Evolutionary conservation across 2,113 vertebrate genomes (phyloP).

Genomic region (crab-eating macaque (Macaca fascicularis)): DNA sequence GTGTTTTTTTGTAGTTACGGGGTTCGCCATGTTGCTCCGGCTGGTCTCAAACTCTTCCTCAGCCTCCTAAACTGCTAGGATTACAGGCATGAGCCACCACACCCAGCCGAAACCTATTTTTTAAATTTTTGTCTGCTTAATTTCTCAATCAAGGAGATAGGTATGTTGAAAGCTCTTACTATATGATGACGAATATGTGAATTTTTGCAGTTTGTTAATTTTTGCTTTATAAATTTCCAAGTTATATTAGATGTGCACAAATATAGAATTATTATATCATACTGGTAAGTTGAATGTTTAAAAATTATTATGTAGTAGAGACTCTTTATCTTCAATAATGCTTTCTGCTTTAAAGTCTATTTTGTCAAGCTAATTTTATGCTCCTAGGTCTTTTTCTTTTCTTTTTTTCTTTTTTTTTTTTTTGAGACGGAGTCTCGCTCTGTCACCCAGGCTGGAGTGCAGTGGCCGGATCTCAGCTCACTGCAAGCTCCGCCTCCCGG

Average conservation of each 20-base stretch:
- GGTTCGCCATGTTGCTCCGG: rapidly evolving
- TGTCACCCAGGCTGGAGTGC: no score
- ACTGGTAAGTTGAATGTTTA: not conserved
- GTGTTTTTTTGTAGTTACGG: no score
- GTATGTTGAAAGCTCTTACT: not conserved
- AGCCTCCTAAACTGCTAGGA: no score
- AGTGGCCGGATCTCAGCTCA: no score
- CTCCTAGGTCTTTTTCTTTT: not conserved
- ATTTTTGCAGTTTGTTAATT: not conserved
- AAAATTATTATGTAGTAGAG: not conserved
- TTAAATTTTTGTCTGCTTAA: not conserved
- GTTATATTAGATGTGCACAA: not conserved
- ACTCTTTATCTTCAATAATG: not conserved
- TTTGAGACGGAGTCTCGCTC: no score
- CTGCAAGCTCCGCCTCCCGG: no score
- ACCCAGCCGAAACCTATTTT: not conserved
- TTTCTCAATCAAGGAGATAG: conserved; percentile 11
- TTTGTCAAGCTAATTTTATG: conserved; percentile 24
- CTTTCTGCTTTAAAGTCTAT: conserved; percentile 42
- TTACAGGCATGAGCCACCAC: no score
- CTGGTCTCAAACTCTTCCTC: no score
- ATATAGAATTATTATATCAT: not conserved
- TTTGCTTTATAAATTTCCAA: conserved; percentile 13
- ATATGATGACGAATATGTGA: not conserved
- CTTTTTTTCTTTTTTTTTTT: no score